phyloP scores from a whole-genome alignment of 2,113 vertebrate genomes.

The Salvelinus sp. region DNA sequence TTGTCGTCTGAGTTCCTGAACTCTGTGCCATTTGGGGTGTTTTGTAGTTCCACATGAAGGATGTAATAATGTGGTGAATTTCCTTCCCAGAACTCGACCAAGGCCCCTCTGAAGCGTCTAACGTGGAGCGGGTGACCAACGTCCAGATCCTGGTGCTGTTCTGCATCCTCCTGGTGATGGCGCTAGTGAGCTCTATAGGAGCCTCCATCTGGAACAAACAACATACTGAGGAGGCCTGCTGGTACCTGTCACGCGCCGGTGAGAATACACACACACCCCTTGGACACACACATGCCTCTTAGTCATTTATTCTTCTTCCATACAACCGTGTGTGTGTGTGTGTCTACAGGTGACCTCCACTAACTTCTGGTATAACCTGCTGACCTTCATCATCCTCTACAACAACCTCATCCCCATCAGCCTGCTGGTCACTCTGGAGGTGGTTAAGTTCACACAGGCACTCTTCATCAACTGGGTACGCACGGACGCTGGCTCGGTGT shows the following conservation, averaged over 20 bases:
- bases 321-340: neutral
- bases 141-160: conserved; percentile 97
- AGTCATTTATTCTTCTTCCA: too few relatives aligned
- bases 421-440: conserved; percentile 95
- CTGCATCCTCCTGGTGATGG: conserved; percentile 94
- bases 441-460: conserved; percentile 97
- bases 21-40: neutral
- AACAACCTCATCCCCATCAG: conserved; percentile 99
- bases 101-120: conserved; percentile 95
- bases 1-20: too few relatives aligned
- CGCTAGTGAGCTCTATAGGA: conserved; percentile 93
- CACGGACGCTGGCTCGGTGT: conserved; percentile 39
- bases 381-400: conserved; percentile 99
- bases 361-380: conserved; percentile 95
- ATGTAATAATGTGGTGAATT: neutral
- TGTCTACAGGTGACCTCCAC: conserved; percentile 80
- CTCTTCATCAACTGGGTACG: conserved; percentile 98
- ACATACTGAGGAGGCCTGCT: conserved; percentile 83
- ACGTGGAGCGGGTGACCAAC: conserved; percentile 96
- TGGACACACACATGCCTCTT: neutral
- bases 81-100: conserved; percentile 89
- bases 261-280: conserved; percentile 49
- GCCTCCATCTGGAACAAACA: conserved; percentile 93
- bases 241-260: conserved; percentile 92
- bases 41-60: neutral